Evolutionary conservation across 2,888 invertebrate genomes (phyloP), one percentile per base, ranked within the genome.

Genomic region (Scrobipalpa costella): DNA sequence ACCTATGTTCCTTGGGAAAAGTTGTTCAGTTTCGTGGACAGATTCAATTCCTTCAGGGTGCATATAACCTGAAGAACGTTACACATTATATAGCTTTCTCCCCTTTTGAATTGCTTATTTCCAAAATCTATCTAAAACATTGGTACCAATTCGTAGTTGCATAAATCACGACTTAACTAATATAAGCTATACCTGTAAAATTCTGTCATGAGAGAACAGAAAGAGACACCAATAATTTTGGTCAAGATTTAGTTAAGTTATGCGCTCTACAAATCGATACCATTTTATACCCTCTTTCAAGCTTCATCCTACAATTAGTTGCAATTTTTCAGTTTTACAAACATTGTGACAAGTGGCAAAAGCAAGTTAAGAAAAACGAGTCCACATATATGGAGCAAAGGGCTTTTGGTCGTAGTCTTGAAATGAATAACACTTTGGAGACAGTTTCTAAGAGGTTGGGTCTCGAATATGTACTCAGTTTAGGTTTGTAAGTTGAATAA

Each of bases 261-360:
- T n/a, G n/a, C n/a, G n/a, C n/a, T n/a, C n/a, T n/a, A n/a, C n/a
- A n/a, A n/a, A n/a, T n/a, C n/a, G n/a, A n/a, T n/a, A n/a, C n/a
- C n/a, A n/a, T n/a, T n/a, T n/a, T n/a, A n/a, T n/a, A 59, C 62
- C 13, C 38, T 59, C 67, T 64, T 73, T 64, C 70, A 62, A 66
- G 79, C 77, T 81, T 78, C 63, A 36, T 63, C 67, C 73, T 77
- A 73, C 69, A 77, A 68, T 80, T n/a, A 74, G 78, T 83, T 83
- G 78, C 79, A 74, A 78, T 78, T 82, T 93, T 93, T 77, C 88
- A 96, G 95, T 96, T 96, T 92, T 96, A 96, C 90, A 95, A 95
- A 91, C 90, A 93, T 71, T 96, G 96, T 90, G 86, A 92, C 74
- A 93, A 92, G 79, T 96, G 96, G 95, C 90, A 88, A 83, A 87